phyloP scores from a whole-genome alignment of 2,797 vertebrate genomes.

The Rallus crepitans region DNA sequence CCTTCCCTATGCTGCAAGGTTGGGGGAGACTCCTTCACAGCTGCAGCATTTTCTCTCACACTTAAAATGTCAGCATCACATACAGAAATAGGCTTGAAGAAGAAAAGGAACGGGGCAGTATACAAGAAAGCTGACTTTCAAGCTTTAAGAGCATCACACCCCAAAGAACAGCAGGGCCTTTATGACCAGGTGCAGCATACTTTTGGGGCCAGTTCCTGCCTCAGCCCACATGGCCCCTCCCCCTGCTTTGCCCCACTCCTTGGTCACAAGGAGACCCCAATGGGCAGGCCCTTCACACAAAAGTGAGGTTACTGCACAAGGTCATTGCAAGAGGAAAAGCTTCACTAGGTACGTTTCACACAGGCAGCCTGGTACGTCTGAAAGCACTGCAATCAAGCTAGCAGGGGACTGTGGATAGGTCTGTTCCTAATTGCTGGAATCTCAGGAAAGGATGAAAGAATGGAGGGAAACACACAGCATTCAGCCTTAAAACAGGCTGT shows the following conservation, averaged over 20 bases:
- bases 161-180: neutral
- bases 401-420: neutral
- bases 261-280: neutral
- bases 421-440: neutral
- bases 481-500: neutral
- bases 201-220: neutral
- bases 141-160: neutral
- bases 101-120: neutral
- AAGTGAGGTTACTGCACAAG: neutral
- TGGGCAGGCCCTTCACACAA: neutral
- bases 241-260: neutral
- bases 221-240: accelerated
- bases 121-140: neutral
- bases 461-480: neutral
- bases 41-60: neutral
- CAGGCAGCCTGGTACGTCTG: neutral
- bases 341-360: neutral
- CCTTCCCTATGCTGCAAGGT: neutral
- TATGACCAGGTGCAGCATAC: accelerated
- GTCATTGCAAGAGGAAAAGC: neutral
- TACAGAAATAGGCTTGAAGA: neutral
- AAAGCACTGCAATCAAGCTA: neutral
- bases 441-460: neutral
- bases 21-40: neutral
- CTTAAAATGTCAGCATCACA: neutral